These are phyloP conservation scores for Campoletis raptor DNA, from an alignment of 2,888 invertebrate genomes.

Conservation along the genomic window DNA sequence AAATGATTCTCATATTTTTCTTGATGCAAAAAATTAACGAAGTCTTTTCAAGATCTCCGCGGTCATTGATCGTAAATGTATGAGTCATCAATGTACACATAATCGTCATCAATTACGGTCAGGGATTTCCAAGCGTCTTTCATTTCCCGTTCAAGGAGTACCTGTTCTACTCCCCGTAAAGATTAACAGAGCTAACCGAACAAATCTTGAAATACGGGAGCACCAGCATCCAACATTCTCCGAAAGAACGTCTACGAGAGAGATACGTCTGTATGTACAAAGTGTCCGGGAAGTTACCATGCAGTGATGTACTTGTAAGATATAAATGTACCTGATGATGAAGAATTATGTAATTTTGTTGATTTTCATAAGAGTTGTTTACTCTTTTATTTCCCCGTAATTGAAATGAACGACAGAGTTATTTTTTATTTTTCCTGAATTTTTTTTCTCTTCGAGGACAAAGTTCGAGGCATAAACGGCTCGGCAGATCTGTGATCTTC, in stretches of 20 bases:
- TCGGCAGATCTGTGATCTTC: too few relatives aligned
- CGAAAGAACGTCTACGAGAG: not conserved
- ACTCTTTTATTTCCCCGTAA: not conserved
- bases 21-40: not conserved
- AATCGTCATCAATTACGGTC: constrained; percentile 63
- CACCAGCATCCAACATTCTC: constrained; percentile 29
- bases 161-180: not conserved
- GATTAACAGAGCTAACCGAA: constrained; percentile 15
- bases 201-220: constrained; percentile 39
- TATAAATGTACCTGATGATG: not conserved
- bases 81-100: constrained; percentile 51
- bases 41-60: constrained; percentile 20
- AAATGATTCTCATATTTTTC: not conserved
- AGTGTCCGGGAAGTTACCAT: constrained; percentile 1
- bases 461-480: too few relatives aligned
- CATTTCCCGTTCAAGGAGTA: constrained; percentile 51
- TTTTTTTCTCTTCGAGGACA: too few relatives aligned
- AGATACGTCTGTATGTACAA: not conserved
- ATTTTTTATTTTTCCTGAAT: too few relatives aligned
- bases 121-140: constrained; percentile 58
- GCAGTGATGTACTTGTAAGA: not conserved
- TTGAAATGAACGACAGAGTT: too few relatives aligned
- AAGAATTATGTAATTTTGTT: not conserved
- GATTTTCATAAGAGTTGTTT: not conserved
- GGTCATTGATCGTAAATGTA: constrained; percentile 56